These are phyloP conservation scores for Drosophila kurseongensis DNA, from an alignment of 1,140 invertebrate genomes.

Conservation along the genomic window DNA sequence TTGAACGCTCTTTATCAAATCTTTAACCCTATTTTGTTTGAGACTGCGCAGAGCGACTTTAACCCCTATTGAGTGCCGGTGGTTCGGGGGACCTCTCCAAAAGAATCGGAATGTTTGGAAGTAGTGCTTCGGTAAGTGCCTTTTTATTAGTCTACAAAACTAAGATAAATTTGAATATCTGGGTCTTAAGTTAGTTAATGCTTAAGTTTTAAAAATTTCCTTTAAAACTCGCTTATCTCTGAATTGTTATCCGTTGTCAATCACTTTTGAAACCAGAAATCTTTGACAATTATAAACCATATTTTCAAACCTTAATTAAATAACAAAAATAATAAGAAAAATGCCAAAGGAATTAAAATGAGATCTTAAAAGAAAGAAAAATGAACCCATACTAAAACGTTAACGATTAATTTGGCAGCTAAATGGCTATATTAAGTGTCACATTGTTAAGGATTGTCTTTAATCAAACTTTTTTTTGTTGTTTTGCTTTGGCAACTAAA, in stretches of 20 bases:
- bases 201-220: no score
- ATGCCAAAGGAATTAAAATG: not conserved
- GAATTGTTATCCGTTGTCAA: no score
- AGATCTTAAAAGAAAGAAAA: not conserved
- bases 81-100: not conserved
- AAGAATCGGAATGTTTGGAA: not conserved
- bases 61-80: conserved; percentile 33
- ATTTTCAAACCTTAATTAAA: not conserved
- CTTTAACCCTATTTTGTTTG: not conserved
- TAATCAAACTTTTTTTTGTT: not conserved
- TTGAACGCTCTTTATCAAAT: conserved; percentile 1
- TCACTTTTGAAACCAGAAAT: conserved; percentile 2
- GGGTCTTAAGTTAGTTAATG: conserved; percentile 24
- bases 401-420: conserved; percentile 12
- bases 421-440: conserved; percentile 3
- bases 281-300: not conserved
- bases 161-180: conserved; percentile 47
- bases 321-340: not conserved
- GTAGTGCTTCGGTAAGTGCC: not conserved
- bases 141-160: conserved; percentile 33
- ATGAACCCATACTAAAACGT: not conserved
- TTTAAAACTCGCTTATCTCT: no score
- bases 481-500: not conserved
- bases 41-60: conserved; percentile 41
- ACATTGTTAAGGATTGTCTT: conserved; percentile 6